phyloP scores from a whole-genome alignment of 2,797 vertebrate genomes.

The Antrozous pallidus region DNA sequence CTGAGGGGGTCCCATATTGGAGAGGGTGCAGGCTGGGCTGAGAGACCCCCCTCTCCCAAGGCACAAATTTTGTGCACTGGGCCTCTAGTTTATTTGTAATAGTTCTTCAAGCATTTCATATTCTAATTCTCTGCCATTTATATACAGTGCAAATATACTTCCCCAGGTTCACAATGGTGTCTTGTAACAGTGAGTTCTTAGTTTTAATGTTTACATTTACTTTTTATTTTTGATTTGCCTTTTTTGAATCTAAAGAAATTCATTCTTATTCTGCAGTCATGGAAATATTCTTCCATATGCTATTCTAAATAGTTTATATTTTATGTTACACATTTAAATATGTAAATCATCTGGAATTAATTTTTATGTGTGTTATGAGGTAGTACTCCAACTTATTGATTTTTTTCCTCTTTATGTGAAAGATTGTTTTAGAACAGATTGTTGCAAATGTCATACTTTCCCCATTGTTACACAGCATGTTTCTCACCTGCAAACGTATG shows the following conservation, averaged over 20 bases:
- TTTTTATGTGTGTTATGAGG: not conserved
- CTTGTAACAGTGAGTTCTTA: not conserved
- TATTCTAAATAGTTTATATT: not conserved
- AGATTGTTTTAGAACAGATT: not conserved
- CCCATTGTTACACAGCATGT: not conserved
- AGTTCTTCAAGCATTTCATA: not conserved
- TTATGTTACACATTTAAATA: not conserved
- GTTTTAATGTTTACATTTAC: not conserved
- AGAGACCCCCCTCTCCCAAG: too few species aligned
- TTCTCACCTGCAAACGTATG: not conserved
- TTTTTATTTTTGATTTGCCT: not conserved
- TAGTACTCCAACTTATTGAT: not conserved
- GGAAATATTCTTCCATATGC: constrained; percentile 15
- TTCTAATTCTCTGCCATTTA: not conserved
- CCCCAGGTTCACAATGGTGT: not conserved
- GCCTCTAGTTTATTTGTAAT: not conserved
- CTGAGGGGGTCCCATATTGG: too few species aligned
- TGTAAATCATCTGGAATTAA: constrained; percentile 3
- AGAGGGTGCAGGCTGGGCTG: too few species aligned
- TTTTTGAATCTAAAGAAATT: constrained; percentile 17
- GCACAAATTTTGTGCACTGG: too few species aligned
- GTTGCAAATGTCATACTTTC: not conserved
- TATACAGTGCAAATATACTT: not conserved
- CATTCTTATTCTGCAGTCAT: not conserved
- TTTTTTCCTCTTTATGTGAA: not conserved